These are phyloP conservation scores for Sphaerophoria rueppellii DNA, from an alignment of 2,888 invertebrate species.

Conservation along the genomic window DNA sequence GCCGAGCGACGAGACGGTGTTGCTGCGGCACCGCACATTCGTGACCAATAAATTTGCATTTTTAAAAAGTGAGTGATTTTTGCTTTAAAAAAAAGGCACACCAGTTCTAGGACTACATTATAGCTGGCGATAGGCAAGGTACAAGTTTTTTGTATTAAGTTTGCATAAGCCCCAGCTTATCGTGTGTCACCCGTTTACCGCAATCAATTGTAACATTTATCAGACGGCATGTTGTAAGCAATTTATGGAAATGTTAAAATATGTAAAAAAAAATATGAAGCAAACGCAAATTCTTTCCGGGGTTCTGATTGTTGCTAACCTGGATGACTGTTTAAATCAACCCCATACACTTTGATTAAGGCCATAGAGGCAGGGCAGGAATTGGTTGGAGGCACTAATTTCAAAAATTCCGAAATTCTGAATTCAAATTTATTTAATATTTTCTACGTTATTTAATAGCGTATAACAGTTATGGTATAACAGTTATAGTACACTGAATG, in stretches of 20 bases:
- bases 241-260: conserved; percentile 63
- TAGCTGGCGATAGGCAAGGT: background rate
- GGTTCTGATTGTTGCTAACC: conserved; percentile 35
- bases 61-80: conserved; percentile 31
- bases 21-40: conserved; percentile 52
- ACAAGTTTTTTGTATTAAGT: background rate
- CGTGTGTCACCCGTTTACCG: conserved; percentile 56
- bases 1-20: background rate
- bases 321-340: conserved; percentile 35
- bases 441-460: no score
- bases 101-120: conserved; percentile 23
- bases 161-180: conserved; percentile 32
- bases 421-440: no score
- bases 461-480: no score
- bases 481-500: no score
- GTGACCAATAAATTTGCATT: conserved; percentile 71
- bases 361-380: conserved; percentile 3
- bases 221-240: conserved; percentile 56
- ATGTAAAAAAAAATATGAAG: conserved; percentile 55
- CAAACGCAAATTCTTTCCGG: conserved; percentile 47
- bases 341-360: conserved; percentile 7
- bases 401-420: no score
- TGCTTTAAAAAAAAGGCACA: background rate
- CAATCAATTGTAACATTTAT: conserved; percentile 64
- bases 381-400: background rate